Conservation (phyloP, 2,888 invertebrate genomes). For the Phengaris alcon region DNA sequence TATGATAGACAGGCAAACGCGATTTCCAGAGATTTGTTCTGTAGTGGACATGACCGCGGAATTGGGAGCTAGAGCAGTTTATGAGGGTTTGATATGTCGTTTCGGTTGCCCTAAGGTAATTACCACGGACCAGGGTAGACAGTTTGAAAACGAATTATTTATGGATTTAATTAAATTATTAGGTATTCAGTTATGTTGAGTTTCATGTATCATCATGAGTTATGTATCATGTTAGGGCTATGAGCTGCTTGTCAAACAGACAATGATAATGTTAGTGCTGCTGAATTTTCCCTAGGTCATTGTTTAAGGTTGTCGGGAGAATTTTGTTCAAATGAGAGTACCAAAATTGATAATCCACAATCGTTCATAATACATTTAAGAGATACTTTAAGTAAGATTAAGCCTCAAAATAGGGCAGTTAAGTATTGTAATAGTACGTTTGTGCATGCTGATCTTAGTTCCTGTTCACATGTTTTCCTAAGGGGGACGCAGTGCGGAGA, state of each 20-base stretch:
- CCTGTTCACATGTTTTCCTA: constrained; percentile 28
- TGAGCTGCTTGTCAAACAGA: constrained; percentile 2
- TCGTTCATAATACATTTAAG: constrained; percentile 10
- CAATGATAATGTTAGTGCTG: neutral
- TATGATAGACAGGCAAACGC: too few relatives aligned
- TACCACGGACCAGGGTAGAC: too few relatives aligned
- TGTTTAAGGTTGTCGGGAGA: constrained; percentile 23
- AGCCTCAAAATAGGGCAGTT: neutral
- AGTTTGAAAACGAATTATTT: too few relatives aligned
- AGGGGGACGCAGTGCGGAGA: constrained; percentile 25
- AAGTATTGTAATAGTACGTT: constrained; percentile 22
- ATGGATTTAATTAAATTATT: too few relatives aligned
- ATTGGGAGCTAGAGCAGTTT: too few relatives aligned
- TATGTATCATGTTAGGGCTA: too few relatives aligned
- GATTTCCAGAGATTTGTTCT: too few relatives aligned
- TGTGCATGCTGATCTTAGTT: constrained; percentile 28
- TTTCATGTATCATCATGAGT: too few relatives aligned
- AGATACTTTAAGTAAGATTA: constrained; percentile 4
- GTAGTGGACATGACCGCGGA: too few relatives aligned
- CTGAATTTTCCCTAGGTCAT: constrained; percentile 22
- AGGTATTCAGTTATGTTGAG: too few relatives aligned
- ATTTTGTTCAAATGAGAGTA: constrained; percentile 9
- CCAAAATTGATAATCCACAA: constrained; percentile 6
- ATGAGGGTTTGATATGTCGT: too few relatives aligned
- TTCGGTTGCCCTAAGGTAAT: too few relatives aligned